Percentiles rank a stretch among this genome's conserved stretches.
These are phyloP conservation scores for Marmota monax DNA, from an alignment of 2,113 vertebrate genomes.

Conservation along the genomic window DNA sequence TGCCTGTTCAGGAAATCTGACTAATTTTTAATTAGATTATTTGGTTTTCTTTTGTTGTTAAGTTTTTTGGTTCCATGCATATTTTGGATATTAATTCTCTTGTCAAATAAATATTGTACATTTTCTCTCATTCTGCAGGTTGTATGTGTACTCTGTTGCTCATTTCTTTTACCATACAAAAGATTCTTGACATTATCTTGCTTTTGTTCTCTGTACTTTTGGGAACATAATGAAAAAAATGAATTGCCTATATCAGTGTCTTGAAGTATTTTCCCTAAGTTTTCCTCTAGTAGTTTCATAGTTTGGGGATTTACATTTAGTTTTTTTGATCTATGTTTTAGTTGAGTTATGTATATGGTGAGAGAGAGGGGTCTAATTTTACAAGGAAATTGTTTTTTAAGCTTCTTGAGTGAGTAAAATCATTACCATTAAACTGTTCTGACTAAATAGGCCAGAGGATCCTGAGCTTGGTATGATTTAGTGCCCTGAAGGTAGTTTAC, in stretches of 20 bases:
- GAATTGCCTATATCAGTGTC: neutral
- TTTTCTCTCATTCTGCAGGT: neutral
- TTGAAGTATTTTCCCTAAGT: neutral
- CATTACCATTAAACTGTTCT: neutral
- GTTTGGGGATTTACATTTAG: neutral
- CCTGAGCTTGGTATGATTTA: slow-evolving; percentile 2
- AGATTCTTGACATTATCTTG: neutral
- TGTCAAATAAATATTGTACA: neutral
- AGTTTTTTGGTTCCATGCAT: neutral
- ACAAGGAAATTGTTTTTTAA: neutral
- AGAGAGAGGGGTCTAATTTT: neutral
- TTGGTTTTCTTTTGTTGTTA: neutral
- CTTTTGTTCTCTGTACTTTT: neutral
- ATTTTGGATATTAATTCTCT: neutral
- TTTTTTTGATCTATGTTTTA: neutral
- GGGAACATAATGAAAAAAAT: neutral
- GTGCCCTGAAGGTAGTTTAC: neutral
- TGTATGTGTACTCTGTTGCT: neutral
- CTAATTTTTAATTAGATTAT: neutral
- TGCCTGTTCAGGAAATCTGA: neutral
- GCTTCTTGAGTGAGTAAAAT: neutral
- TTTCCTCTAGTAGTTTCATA: neutral
- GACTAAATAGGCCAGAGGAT: neutral
- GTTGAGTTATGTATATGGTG: neutral
- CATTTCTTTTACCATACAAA: neutral